phyloP scores from a whole-genome alignment of 2,113 vertebrate genomes.

The Pteropus alecto region DNA sequence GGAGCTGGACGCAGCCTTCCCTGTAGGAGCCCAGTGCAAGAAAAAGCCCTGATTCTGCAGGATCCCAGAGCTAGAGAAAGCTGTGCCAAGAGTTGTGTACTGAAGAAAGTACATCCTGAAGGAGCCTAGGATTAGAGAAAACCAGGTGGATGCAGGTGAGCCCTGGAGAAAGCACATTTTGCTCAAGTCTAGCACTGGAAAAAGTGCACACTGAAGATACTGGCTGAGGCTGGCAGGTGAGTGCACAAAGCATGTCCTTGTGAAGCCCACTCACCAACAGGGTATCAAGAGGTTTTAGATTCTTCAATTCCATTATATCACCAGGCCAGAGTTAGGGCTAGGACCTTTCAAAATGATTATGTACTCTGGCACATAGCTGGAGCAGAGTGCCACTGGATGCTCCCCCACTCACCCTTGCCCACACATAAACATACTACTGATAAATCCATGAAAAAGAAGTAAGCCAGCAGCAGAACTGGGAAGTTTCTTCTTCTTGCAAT shows the following conservation, averaged over 20 bases:
- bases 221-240: accelerated
- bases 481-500: not conserved
- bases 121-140: not conserved
- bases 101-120: not conserved
- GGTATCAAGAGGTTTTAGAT: not conserved
- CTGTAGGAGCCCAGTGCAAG: not conserved
- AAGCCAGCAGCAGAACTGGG: accelerated
- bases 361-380: not conserved
- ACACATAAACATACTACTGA: not conserved
- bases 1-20: not conserved
- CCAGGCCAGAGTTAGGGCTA: not conserved
- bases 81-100: not conserved
- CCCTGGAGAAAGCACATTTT: not conserved
- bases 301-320: not conserved
- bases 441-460: not conserved
- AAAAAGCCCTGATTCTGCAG: not conserved
- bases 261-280: not conserved
- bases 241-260: not conserved
- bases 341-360: not conserved
- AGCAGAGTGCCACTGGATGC: not conserved
- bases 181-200: no score
- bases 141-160: not conserved
- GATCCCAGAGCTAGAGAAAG: not conserved
- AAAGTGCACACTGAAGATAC: not conserved
- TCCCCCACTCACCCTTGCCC: no score